Evolutionary conservation across 2,888 invertebrate species (phyloP).

Genomic region (Brachyptera putata): DNA sequence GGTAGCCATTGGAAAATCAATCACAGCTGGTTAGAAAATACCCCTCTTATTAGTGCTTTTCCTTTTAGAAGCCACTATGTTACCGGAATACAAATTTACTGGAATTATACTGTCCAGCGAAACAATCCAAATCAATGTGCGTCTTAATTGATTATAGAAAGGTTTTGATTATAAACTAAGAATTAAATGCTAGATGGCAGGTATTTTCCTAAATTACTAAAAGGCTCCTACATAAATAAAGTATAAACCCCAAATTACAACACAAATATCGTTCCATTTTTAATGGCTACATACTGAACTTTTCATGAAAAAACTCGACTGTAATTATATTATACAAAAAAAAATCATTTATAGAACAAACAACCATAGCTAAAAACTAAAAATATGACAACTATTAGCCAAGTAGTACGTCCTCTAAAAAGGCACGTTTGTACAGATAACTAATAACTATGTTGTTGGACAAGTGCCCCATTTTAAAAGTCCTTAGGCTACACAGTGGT

Average conservation of each 20-base stretch:
- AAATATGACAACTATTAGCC: neutral
- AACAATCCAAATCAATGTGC: too few species aligned
- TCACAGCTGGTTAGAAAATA: too few species aligned
- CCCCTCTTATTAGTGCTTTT: too few species aligned
- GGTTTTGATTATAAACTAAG: too few species aligned
- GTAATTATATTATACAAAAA: neutral
- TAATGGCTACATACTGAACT: conserved; percentile 3
- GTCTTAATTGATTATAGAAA: too few species aligned
- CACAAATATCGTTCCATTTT: conserved; percentile 7
- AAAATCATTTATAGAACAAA: neutral
- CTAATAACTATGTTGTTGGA: conserved; percentile 5
- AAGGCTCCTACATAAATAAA: conserved; percentile 13
- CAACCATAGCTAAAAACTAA: neutral
- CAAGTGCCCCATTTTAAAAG: neutral
- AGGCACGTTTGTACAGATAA: neutral
- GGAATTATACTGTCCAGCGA: too few species aligned
- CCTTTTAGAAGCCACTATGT: too few species aligned
- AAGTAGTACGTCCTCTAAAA: neutral
- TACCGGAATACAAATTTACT: too few species aligned
- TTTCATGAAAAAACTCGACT: neutral
- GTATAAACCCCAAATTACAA: conserved; percentile 3
- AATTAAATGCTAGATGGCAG: too few species aligned
- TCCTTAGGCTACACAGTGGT: neutral
- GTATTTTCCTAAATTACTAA: neutral
- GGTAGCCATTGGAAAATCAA: too few species aligned